Conservation (phyloP, 2,888 invertebrate species). For the Drosophila percnosoma region DNA sequence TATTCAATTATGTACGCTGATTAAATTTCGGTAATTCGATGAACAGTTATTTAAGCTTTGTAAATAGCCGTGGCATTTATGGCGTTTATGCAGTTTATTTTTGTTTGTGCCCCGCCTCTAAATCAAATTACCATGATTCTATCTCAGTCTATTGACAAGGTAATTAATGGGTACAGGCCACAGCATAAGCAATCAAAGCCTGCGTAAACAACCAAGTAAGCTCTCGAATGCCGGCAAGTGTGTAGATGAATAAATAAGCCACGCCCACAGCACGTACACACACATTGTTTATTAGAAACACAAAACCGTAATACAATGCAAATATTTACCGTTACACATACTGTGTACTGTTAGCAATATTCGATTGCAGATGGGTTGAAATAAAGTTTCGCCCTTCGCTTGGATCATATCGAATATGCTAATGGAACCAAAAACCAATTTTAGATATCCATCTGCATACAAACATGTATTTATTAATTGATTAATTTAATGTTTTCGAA, state of each 20-base stretch:
- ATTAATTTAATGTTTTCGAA: not conserved
- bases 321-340: conserved; percentile 64
- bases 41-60: not conserved
- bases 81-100: not conserved
- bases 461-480: not conserved
- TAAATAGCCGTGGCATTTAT: conserved; percentile 23
- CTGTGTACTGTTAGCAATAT: conserved; percentile 26
- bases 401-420: conserved; percentile 57
- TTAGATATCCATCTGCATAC: not conserved
- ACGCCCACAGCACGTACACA: conserved; percentile 30
- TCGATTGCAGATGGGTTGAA: conserved; percentile 1
- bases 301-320: conserved; percentile 56
- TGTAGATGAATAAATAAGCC: conserved; percentile 40
- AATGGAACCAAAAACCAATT: conserved; percentile 37
- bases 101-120: conserved; percentile 33
- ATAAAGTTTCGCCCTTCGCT: conserved; percentile 26
- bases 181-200: conserved; percentile 42
- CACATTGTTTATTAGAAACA: conserved; percentile 56
- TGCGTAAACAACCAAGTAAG: conserved; percentile 32
- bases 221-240: conserved; percentile 3
- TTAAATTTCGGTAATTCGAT: not conserved
- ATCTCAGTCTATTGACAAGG: conserved; percentile 64
- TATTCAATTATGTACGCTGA: not conserved
- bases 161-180: conserved; percentile 60
- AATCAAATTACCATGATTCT: conserved; percentile 26